Evolutionary conservation across 2,797 vertebrate species (phyloP).

Genomic region (Thunnus albacares): DNA sequence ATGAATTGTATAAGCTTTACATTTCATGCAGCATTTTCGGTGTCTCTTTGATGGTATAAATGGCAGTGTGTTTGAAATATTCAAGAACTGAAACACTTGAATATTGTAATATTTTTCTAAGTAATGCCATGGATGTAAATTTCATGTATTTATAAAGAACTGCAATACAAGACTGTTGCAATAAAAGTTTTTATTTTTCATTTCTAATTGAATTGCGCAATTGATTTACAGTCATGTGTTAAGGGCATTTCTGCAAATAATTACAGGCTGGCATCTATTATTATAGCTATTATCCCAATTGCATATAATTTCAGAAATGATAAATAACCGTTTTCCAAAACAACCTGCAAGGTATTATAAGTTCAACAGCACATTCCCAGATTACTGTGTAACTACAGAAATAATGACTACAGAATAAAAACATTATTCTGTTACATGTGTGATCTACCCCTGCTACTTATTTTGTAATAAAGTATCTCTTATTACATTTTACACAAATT

Average conservation of each 20-base stretch:
- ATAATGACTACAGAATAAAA: no score
- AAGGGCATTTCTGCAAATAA: constrained; percentile 4
- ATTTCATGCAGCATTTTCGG: constrained; percentile 31
- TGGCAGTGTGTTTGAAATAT: constrained; percentile 11
- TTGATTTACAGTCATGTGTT: constrained; percentile 18
- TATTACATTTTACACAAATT: no score
- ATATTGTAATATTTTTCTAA: constrained; percentile 22
- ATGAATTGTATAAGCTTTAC: constrained; percentile 39
- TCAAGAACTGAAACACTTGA: neutral
- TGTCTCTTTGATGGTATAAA: constrained; percentile 25
- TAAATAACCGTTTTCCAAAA: neutral
- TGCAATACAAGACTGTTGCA: neutral
- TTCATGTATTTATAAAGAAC: constrained; percentile 39
- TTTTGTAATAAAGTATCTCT: no score
- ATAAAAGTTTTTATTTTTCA: constrained; percentile 30
- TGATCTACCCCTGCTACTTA: no score
- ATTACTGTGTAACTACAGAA: neutral
- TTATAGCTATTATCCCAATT: neutral
- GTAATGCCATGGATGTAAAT: constrained; percentile 11
- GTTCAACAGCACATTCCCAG: neutral
- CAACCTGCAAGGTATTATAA: neutral
- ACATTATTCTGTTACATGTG: no score
- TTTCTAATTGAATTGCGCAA: constrained; percentile 12
- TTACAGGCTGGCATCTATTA: constrained; percentile 3
- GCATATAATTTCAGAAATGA: constrained; percentile 11